Evolutionary conservation across 2,888 invertebrate genomes (phyloP).

Genomic region (Mythimna ferrago): DNA sequence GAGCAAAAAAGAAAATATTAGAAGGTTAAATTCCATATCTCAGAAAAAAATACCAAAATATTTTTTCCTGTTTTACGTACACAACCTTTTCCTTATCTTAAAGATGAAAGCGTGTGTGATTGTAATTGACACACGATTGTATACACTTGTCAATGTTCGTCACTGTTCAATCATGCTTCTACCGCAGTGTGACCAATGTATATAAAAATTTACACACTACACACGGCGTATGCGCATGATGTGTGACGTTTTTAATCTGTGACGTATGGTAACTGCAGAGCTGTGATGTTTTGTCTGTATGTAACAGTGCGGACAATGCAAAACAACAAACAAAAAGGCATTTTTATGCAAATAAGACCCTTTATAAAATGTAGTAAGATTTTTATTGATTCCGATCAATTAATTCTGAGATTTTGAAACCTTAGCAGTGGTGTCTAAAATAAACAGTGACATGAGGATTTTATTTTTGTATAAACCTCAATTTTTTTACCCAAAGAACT

Average conservation of each 20-base stretch:
- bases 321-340: not conserved
- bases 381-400: no score
- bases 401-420: no score
- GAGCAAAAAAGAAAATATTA: not conserved
- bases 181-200: slow-evolving; percentile 34
- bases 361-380: not conserved
- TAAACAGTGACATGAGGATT: no score
- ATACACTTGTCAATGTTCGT: slow-evolving; percentile 43
- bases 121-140: slow-evolving; percentile 50
- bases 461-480: not conserved
- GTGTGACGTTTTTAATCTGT: slow-evolving; percentile 18
- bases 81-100: slow-evolving; percentile 39
- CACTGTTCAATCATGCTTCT: slow-evolving; percentile 30
- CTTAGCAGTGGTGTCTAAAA: not conserved
- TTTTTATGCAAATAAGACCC: not conserved
- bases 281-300: not conserved
- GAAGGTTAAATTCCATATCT: slow-evolving; percentile 6
- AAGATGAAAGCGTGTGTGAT: slow-evolving; percentile 59
- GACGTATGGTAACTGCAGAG: slow-evolving; percentile 27
- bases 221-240: slow-evolving; percentile 7
- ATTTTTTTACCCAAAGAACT: not conserved
- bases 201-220: slow-evolving; percentile 15
- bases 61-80: slow-evolving; percentile 17
- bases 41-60: not conserved
- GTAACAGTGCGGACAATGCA: not conserved